Evolutionary conservation across 1,140 invertebrate genomes (phyloP).

Genomic region (Grapholita molesta): DNA sequence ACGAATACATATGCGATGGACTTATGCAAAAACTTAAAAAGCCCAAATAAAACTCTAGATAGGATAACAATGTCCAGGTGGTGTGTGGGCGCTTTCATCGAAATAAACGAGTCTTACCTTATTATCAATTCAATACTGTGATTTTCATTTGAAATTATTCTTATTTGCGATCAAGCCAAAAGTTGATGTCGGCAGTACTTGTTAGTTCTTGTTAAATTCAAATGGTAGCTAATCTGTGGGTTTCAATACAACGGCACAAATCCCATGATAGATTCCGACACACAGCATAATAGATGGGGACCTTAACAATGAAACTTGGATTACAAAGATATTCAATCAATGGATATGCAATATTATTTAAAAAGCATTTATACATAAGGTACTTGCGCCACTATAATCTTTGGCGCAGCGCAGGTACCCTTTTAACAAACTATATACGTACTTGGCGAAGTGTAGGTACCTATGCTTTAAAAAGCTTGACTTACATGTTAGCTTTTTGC

Average conservation of each 20-base stretch:
- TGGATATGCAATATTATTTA: background rate
- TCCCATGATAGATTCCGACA: conserved; percentile 10
- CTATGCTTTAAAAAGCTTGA: too few species aligned
- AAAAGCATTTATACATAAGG: background rate
- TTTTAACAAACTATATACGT: too few species aligned
- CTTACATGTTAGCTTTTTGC: too few species aligned
- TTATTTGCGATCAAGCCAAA: background rate
- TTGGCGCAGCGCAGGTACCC: too few species aligned
- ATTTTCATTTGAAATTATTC: background rate
- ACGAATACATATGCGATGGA: background rate
- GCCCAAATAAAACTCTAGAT: background rate
- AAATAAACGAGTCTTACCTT: background rate
- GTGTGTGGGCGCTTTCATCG: background rate
- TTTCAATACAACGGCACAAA: conserved; percentile 5
- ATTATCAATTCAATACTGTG: background rate
- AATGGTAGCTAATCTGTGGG: conserved; percentile 11
- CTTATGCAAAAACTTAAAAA: background rate
- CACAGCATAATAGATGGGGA: conserved; percentile 10
- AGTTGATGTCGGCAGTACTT: background rate
- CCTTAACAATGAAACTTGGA: conserved; percentile 13
- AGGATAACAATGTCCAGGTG: background rate
- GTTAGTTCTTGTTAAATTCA: conserved; percentile 9
- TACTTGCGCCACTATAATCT: too few species aligned
- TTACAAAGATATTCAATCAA: background rate
- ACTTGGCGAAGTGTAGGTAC: too few species aligned